Evolutionary conservation across 2,888 invertebrate genomes (phyloP), one percentile per base, ranked within the genome.

Genomic region (Spisula solida): DNA sequence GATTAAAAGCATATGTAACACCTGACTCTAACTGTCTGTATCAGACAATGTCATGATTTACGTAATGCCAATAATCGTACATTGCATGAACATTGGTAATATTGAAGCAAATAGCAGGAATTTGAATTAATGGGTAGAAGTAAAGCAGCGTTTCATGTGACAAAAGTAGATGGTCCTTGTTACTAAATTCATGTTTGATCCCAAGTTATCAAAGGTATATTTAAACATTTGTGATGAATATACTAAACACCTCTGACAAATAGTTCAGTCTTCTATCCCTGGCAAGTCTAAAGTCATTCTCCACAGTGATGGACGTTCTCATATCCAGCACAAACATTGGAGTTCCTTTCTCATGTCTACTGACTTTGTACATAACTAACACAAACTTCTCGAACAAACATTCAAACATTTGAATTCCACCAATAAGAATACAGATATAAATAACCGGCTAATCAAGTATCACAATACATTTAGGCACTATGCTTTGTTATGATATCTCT

Each of bases 381-480:
- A 75, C 25, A 18, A 75, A 34, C 16, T 34, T 70, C 70, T 31
- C 31, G 56, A 25, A 81, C 25, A 31, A 14, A 31, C 56, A 34
- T 16, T 56, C 31, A 34, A 51, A 81, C 14, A 51, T 29, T 55
- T 31, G 56, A 56, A 34, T 34, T 20, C 34, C 31, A 56, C 34
- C 56, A 81, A 34, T 56, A 34, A 75, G 29, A 47, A 80, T 48
- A 80, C 51, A 51, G 47, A 18, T 25, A 48, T 80, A 75, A 56
- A 47, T 55, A 31, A 78, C 31, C 56, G 55, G 55, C 85, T 31
- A 85, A 85, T 79, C 78, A 85, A 48, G 78, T 85, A 85, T 85
- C 85, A 85, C 85, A 85, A 85, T 48, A 51, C 70, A 70, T 85
- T 85, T 85, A 85, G 85, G 85, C 85, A 85, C 85, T 85, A 85